A percentile compares a stretch with the other conserved stretches of the same genome.
Evolutionary conservation across 2,797 vertebrate species (phyloP).

Genomic region (Lithobates sylvaticus): DNA sequence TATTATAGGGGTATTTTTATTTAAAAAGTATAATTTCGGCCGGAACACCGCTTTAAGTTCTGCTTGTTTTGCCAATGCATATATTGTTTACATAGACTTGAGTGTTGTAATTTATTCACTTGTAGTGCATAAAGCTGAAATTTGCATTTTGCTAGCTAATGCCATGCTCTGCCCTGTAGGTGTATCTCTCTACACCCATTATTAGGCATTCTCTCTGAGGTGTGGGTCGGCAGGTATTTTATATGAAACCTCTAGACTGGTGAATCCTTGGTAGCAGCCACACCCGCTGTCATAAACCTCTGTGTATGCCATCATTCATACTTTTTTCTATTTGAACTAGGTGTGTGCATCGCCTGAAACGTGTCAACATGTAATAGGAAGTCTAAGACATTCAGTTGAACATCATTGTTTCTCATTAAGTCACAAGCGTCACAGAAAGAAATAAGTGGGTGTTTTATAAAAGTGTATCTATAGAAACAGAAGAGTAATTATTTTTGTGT

Average conservation of each 20-base stretch:
- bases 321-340: background rate
- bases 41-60: too few species aligned
- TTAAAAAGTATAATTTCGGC: too few species aligned
- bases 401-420: background rate
- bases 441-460: background rate
- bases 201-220: constrained; percentile 54
- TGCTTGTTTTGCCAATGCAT: too few species aligned
- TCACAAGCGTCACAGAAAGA: background rate
- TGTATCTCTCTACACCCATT: constrained; percentile 49
- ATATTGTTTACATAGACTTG: too few species aligned
- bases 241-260: constrained; percentile 48
- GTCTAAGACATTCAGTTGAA: background rate
- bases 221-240: constrained; percentile 34
- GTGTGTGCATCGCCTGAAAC: constrained; percentile 1
- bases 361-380: constrained; percentile 2
- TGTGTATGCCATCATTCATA: background rate
- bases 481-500: background rate
- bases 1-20: too few species aligned
- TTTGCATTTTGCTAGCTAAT: too few species aligned
- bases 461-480: background rate
- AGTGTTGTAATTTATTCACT: too few species aligned
- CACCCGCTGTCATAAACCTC: constrained; percentile 43
- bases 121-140: too few species aligned
- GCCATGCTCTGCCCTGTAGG: constrained; percentile 9
- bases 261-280: constrained; percentile 24